phyloP scores from a whole-genome alignment of 2,888 invertebrate species.

The Drosophila eohydei region DNA sequence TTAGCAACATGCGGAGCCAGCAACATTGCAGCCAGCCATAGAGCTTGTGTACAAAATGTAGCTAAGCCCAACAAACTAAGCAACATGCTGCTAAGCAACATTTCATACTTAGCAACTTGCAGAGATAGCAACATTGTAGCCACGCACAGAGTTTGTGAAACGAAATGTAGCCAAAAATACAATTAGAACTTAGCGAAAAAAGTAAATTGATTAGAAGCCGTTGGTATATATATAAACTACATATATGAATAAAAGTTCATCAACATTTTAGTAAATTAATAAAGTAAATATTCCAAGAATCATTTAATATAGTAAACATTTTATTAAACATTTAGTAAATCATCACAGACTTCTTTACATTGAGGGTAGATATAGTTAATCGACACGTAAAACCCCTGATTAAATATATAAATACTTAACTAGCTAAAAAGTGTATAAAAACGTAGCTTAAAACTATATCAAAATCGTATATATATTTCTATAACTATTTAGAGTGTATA shows the following conservation, averaged over 20 bases:
- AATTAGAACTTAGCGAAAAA: background rate
- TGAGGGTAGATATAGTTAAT: constrained; percentile 25
- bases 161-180: constrained; percentile 1
- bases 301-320: constrained; percentile 18
- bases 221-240: background rate
- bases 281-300: background rate
- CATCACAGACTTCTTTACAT: constrained; percentile 7
- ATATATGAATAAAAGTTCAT: constrained; percentile 2
- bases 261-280: constrained; percentile 11
- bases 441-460: constrained; percentile 8
- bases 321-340: constrained; percentile 13
- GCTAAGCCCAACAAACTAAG: background rate
- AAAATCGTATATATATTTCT: background rate
- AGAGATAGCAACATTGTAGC: constrained; percentile 28
- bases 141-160: constrained; percentile 7
- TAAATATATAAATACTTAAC: constrained; percentile 11
- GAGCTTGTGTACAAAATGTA: constrained; percentile 8
- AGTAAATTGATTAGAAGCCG: background rate
- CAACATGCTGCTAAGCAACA: constrained; percentile 23
- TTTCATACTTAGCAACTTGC: constrained; percentile 26
- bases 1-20: constrained; percentile 30
- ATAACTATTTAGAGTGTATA: constrained; percentile 16
- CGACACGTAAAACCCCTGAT: constrained; percentile 22
- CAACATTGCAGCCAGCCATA: constrained; percentile 23
- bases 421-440: constrained; percentile 34